Percentiles rank a stretch among this genome's conserved stretches.
Evolutionary conservation across 1,140 invertebrate species (phyloP).

Genomic region (Cydia pomonella): DNA sequence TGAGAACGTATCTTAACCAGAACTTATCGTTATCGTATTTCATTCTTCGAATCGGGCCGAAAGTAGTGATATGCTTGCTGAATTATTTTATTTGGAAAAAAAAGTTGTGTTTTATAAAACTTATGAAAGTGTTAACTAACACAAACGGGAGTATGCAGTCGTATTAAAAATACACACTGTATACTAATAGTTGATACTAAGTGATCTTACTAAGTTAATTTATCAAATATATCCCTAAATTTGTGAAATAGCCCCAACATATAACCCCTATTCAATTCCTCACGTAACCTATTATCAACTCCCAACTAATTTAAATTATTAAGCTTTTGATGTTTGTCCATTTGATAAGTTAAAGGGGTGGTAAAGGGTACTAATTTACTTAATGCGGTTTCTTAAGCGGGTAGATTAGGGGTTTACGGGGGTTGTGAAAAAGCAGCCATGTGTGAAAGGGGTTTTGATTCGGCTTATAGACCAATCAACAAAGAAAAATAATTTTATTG

Average conservation of each 20-base stretch:
- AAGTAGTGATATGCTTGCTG: no score
- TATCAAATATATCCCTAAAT: no score
- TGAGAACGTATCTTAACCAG: no score
- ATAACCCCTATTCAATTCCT: not conserved
- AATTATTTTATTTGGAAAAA: no score
- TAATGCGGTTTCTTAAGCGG: conserved; percentile 4
- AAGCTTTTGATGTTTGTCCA: not conserved
- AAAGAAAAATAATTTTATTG: no score
- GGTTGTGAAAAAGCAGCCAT: not conserved
- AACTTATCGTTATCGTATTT: no score
- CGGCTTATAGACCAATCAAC: not conserved
- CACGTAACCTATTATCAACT: not conserved
- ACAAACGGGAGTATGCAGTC: no score
- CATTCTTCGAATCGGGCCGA: no score
- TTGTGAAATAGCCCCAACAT: not conserved
- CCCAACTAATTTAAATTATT: not conserved
- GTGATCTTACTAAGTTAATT: not conserved
- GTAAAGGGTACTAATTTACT: conserved; percentile 1
- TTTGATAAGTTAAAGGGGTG: not conserved
- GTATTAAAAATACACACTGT: no score
- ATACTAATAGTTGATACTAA: no score
- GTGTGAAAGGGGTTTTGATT: conserved; percentile 4
- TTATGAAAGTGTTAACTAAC: no score
- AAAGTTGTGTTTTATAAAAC: no score
- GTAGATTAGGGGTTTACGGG: not conserved